Evolutionary conservation across 2,888 invertebrate species (phyloP).

Genomic region (Cepaea hortensis): DNA sequence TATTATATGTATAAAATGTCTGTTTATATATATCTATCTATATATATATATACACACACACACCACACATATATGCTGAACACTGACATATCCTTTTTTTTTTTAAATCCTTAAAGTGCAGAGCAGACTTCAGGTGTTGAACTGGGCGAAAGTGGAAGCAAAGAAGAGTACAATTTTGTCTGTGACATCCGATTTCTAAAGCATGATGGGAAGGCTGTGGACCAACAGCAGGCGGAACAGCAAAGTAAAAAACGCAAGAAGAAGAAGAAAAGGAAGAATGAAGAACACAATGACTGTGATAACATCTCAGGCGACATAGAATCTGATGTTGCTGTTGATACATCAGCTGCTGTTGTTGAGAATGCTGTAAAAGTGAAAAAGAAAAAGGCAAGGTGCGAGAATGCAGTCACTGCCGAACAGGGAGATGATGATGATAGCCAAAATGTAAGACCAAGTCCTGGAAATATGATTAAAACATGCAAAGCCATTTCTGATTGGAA

Average conservation of each 20-base stretch:
- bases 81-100: neutral
- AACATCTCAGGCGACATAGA: too few relatives aligned
- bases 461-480: neutral
- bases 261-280: conserved; percentile 27
- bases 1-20: too few relatives aligned
- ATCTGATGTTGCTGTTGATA: neutral
- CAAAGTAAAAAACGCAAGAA: conserved; percentile 20
- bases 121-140: neutral
- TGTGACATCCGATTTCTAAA: conserved; percentile 19
- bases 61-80: neutral
- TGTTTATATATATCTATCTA: too few relatives aligned
- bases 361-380: neutral
- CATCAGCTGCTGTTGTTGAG: neutral
- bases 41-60: too few relatives aligned
- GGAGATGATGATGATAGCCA: neutral
- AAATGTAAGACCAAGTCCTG: neutral
- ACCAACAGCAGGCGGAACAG: conserved; percentile 14
- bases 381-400: neutral
- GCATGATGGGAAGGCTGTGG: conserved; percentile 38
- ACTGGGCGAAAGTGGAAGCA: neutral
- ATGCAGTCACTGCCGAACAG: neutral
- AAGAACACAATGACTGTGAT: neutral
- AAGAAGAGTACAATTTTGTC: neutral
- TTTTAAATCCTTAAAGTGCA: conserved; percentile 1
- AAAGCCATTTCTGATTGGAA: neutral